A percentile compares a stretch with the other conserved stretches of the same genome.
Evolutionary conservation across 2,113 vertebrate genomes (phyloP).

Genomic region (Onychostoma macrolepis): DNA sequence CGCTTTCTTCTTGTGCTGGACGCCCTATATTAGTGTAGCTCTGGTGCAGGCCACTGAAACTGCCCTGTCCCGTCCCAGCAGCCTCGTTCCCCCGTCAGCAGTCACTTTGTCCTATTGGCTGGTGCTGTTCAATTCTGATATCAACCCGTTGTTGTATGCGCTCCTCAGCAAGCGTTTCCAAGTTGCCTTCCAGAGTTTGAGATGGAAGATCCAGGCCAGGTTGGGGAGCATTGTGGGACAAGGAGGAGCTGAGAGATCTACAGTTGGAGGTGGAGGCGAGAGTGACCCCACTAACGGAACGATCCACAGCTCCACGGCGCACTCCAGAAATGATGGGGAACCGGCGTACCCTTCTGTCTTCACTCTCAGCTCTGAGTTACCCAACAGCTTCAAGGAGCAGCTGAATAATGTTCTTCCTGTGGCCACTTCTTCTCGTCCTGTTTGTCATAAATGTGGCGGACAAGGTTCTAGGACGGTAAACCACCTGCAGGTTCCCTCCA

Average conservation of each 20-base stretch:
- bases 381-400: conserved; percentile 48
- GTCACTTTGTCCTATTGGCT: conserved; percentile 80
- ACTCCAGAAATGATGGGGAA: neutral
- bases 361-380: conserved; percentile 62
- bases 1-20: conserved; percentile 82
- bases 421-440: conserved; percentile 28
- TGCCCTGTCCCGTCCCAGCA: conserved; percentile 65
- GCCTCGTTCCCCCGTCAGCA: conserved; percentile 68
- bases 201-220: conserved; percentile 64
- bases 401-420: conserved; percentile 54
- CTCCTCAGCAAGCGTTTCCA: conserved; percentile 81
- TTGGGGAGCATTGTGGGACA: conserved; percentile 56
- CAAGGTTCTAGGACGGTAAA: conserved; percentile 41
- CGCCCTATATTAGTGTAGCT: conserved; percentile 75
- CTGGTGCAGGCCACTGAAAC: conserved; percentile 77
- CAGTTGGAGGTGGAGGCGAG: conserved; percentile 43
- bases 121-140: conserved; percentile 80
- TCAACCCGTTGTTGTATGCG: conserved; percentile 81
- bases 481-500: conserved; percentile 70
- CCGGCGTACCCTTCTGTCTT: conserved; percentile 65
- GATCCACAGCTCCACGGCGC: neutral
- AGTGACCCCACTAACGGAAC: conserved; percentile 26
- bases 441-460: conserved; percentile 52
- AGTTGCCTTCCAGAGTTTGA: conserved; percentile 72
- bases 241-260: conserved; percentile 39